Evolutionary conservation across 2,888 invertebrate genomes (phyloP), one percentile per base, ranked within the genome.

Genomic region (Noctua pronuba): DNA sequence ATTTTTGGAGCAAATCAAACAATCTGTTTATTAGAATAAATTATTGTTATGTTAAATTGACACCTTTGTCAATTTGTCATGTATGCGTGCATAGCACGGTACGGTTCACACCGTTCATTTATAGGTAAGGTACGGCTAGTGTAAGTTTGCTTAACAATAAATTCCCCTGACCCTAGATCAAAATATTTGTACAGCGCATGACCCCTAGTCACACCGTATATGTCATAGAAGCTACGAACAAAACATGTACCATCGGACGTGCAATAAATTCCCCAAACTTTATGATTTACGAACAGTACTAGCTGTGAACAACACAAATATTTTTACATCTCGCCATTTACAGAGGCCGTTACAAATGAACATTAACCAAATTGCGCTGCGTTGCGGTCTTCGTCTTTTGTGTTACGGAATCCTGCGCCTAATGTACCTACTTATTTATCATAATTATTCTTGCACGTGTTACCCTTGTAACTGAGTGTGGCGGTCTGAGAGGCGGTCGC

Each of bases 191-290:
- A 38, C 41, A 41, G 1, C n/a, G 65, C 1, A 65, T 44, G 46
- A 41, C 69, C 52, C 10, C 44, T 70, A 69, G 41, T 44, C 49
- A 52, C n/a, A 7, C 67, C 24, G 2, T 24, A 21, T 2, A 69
- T 64, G 41, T 49, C 77, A 64, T 52, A 52, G 58, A 28, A 10
- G 55, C 49, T 55, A 28, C 41, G 44, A 44, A 72, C 55, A 74
- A 55, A 74, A 67, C 64, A 66, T 73, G 46, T 73, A 62, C 35
- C 65, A 73, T 58, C 21, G 28, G 65, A 70, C 35, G 65, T 67
- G 18, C 60, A 67, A 85, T 84, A 85, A 72, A 84, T 78, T 75
- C n/a, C 66, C 75, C 64, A 82, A 79, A 85, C 75, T 84, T 81
- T 78, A 67, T 85, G 85, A 85, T 85, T 81, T 84, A 84, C 73